Evolutionary conservation across 2,113 vertebrate species (phyloP).

Genomic region (Lampris incognitus): DNA sequence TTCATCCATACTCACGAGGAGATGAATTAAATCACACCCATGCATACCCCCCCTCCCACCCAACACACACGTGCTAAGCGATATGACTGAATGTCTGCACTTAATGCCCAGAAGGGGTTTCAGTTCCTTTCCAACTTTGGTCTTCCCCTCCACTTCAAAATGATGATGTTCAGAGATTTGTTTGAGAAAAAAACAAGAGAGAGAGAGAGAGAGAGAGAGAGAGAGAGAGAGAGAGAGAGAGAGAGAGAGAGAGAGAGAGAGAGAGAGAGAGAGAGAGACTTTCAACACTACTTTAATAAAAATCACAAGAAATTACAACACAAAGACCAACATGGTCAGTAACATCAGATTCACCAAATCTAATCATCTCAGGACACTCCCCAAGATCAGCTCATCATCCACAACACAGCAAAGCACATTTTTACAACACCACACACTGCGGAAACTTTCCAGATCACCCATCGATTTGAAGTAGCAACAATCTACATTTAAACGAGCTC

Average conservation of each 20-base stretch:
- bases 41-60: background rate
- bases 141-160: slow-evolving; percentile 32
- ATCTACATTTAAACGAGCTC: too few species aligned
- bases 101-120: slow-evolving; percentile 46
- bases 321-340: too few species aligned
- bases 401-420: too few species aligned
- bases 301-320: too few species aligned
- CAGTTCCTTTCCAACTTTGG: slow-evolving; percentile 15
- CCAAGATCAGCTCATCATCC: too few species aligned
- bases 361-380: too few species aligned
- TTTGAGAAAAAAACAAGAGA: background rate
- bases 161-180: slow-evolving; percentile 26
- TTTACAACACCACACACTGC: too few species aligned
- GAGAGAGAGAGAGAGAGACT: slow-evolving; percentile 40
- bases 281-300: background rate
- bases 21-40: slow-evolving; percentile 30
- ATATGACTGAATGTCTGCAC: slow-evolving; percentile 13
- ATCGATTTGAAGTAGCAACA: too few species aligned
- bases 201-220: slow-evolving; percentile 3
- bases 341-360: too few species aligned
- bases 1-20: slow-evolving; percentile 48
- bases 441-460: too few species aligned
- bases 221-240: background rate
- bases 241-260: slow-evolving; percentile 10
- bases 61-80: background rate